Base-by-base conservation (phyloP, 1,140 invertebrate genomes). In the Halictus rubicundus region DNA sequence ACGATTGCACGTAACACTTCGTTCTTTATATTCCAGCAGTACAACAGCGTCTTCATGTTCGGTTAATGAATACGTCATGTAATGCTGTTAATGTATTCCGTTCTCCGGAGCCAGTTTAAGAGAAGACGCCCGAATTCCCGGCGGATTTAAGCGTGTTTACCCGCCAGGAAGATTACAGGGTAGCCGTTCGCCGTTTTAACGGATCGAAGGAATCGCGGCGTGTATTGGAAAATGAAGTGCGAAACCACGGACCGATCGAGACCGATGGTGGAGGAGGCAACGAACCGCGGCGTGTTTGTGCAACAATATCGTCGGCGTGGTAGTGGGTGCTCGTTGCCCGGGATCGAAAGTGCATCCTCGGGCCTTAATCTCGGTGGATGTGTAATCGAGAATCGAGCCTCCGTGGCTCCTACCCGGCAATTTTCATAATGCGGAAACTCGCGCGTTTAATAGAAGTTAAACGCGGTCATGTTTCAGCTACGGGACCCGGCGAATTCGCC, bases 261-360 rank as follows among this genome's bases (percentile, higher is more conserved):
- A 73, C 68, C 54, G 68, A 9, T 42, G 68, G 68, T 78, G 61
- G 78, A 84, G 79, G 32, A 32, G 60, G 81, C 82, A 83, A 66
- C 75, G 74, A 78, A 77, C 54, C 82, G 74, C 81, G 60, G 81
- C 75, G 75, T 83, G 52, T 78, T 66, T 79, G 63, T 64, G 82
- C 68, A 84, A 83, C 81, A 82, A 83, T 83, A 59, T 79, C 63
- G 60, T 42, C 57, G 52, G n/a, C 57, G 12, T 78, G 82, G 71
- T 80, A 69, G 64, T 37, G 39, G 74, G 63, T 66, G 76, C 64
- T 64, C 64, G 63, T 68, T 76, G 10, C 57, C 49, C 39, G 37
- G 46, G 61, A 83, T 81, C 81, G 81, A 81, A 77, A 82, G 81
- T 66, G 60, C 79, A 61, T 57, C 59, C 25, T 27, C 57, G 69